Evolutionary conservation across 1,140 invertebrate species (phyloP), one percentile per base, ranked within the genome.

Genomic region (Achroia grisella): DNA sequence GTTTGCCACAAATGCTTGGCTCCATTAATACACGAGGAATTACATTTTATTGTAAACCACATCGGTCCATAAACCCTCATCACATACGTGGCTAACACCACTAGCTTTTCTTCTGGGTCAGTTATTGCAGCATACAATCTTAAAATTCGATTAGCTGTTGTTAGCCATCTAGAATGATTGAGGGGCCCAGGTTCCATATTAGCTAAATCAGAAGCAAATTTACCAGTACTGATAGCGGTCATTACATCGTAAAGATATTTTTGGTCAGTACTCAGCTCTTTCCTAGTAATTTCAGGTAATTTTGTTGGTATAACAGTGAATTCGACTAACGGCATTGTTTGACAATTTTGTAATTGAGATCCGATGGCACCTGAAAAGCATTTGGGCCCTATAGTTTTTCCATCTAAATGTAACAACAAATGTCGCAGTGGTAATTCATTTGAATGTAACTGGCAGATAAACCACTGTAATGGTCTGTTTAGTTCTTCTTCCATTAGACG

Each of bases 401-500:
- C 47, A 39, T 62, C 52, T 36, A 62, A 51, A 37, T 39, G 37
- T 33, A 47, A 47, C 33, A 56, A 52, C 14, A 55, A 30, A 35
- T 62, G 54, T 32, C 55, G 50, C 10, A 62, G 31, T 47, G 58
- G 55, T 48, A 59, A 54, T 29, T 60, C 58, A 58, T 62, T 62
- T 1, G 45, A 41, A 51, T 58, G 55, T 10, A 59, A 35, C 17
- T 44, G 40, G 23, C 55, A 62, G 23, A 58, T 33, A 49, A 35
- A 55, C 55, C 50, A 62, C 30, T 62, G 40, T 43, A 61, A 47
- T 45, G 57, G 57, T 41, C 37, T 52, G 8, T 31, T 30, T 11
- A 48, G 28, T 29, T 48, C 12, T 37, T 36, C 23, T 37, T 48
- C 39, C 23, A 48, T 32, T 9, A 43, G 27, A 5, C 40, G 47